Evolutionary conservation across 2,888 invertebrate species (phyloP).

Genomic region (Andrena flavipes): DNA sequence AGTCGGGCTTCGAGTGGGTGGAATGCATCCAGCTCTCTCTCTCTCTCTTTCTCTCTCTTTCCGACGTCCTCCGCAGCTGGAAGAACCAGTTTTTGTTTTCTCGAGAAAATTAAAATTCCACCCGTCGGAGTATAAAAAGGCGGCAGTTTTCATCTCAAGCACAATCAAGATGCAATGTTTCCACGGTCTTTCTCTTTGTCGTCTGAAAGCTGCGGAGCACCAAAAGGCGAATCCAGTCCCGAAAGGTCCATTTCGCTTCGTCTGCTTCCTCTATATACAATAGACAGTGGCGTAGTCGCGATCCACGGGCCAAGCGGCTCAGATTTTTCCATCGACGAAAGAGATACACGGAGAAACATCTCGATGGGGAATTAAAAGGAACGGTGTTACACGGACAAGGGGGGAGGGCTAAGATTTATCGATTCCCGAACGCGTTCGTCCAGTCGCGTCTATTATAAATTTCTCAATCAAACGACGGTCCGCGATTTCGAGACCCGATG

Average conservation of each 20-base stretch:
- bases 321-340: not conserved
- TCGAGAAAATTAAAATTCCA: slow-evolving; percentile 76
- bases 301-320: not conserved
- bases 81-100: slow-evolving; percentile 75
- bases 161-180: slow-evolving; percentile 76
- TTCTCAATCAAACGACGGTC: slow-evolving; percentile 45
- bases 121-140: slow-evolving; percentile 59
- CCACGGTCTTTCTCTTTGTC: slow-evolving; percentile 54
- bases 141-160: slow-evolving; percentile 67
- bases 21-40: slow-evolving; percentile 65
- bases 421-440: not conserved
- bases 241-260: slow-evolving; percentile 37
- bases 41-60: slow-evolving; percentile 26
- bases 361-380: not conserved
- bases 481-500: slow-evolving; percentile 40
- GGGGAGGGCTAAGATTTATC: slow-evolving; percentile 14
- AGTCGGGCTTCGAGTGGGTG: slow-evolving; percentile 66
- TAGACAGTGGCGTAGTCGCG: slow-evolving; percentile 50
- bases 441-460: slow-evolving; percentile 30
- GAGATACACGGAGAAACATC: too few relatives aligned
- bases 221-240: slow-evolving; percentile 45
- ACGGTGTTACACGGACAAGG: not conserved
- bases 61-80: slow-evolving; percentile 54
- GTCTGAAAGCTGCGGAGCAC: slow-evolving; percentile 34
- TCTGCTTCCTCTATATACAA: slow-evolving; percentile 21